Base-by-base conservation (phyloP, 2,113 vertebrate genomes). In the Pedionomus torquatus region DNA sequence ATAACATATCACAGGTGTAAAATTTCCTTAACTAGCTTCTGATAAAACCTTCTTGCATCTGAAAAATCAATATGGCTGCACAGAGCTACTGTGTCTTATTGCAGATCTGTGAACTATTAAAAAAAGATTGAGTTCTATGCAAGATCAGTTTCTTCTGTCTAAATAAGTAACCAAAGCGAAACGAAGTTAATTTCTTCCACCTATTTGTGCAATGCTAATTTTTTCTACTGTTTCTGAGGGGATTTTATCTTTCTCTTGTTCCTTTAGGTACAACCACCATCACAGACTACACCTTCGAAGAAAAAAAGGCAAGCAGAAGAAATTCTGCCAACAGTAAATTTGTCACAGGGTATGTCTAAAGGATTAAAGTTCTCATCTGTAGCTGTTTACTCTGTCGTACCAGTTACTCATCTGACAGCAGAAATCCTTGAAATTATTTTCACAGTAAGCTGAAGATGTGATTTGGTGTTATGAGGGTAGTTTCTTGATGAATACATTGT, bases 291-390 rank as follows among this genome's bases (percentile, higher is more conserved):
- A 35, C 39, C 85, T 84, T 69, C 93, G 57, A 98, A 91, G 89
- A 98, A 97, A 94, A 98, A 97, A 93, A 6, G 60, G 9, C 96
- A 96, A 25, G 26, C 9, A 43, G 98, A 98, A 74, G 98, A 98
- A 26, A 55, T 61, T 8, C 83, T 81, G 6, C 61, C 75, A 8
- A 26, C 52, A 28, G 43, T 9, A 43, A 16, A 76, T 91, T 85
- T 83, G 7, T 69, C 83, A 39, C 58, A 95, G 72, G 96, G 98
- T 97, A 98, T 2, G 93, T 97, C 39, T 68, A 58, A 74, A 87
- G 16, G 43, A 37, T 92, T 75, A 57, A 93, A 92, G 15, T 4
- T 23, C 10, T 54, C 4, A 3, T 61, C 17, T 92, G 9, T 35
- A 52, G 17, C 7, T 60, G 44, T 37, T 81, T 10, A 4, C 10